Percentiles rank a stretch among this genome's conserved stretches.
phyloP scores from a whole-genome alignment of 2,797 vertebrate species.

The Varecia variegata region DNA sequence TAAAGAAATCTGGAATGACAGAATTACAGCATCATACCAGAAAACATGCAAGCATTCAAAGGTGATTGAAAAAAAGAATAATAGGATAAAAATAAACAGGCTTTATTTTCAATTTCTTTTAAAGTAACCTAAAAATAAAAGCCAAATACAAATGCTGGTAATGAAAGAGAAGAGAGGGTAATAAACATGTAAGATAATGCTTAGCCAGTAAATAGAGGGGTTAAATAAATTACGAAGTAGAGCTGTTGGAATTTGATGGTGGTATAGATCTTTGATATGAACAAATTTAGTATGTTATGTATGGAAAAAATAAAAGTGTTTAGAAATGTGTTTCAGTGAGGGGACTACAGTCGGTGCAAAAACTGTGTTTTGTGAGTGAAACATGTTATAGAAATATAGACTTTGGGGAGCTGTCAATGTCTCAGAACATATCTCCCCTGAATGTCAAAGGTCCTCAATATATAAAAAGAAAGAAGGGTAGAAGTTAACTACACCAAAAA shows the following conservation, averaged over 20 bases:
- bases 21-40: neutral
- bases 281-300: neutral
- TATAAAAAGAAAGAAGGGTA: neutral
- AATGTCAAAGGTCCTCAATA: neutral
- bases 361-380: slow-evolving; percentile 6
- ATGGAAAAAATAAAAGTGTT: neutral
- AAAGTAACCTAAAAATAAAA: neutral
- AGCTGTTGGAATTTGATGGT: neutral
- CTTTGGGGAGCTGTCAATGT: neutral
- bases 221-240: neutral
- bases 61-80: neutral
- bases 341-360: neutral
- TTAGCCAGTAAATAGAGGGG: neutral
- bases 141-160: neutral
- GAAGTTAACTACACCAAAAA: neutral
- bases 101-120: slow-evolving; percentile 21
- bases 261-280: neutral
- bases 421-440: neutral
- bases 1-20: neutral
- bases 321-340: neutral
- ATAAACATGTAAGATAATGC: neutral
- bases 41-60: neutral
- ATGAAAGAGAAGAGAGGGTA: neutral
- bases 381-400: neutral
- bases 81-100: neutral